Evolutionary conservation across 2,888 invertebrate genomes (phyloP).

Genomic region (Hylaea fasciaria): DNA sequence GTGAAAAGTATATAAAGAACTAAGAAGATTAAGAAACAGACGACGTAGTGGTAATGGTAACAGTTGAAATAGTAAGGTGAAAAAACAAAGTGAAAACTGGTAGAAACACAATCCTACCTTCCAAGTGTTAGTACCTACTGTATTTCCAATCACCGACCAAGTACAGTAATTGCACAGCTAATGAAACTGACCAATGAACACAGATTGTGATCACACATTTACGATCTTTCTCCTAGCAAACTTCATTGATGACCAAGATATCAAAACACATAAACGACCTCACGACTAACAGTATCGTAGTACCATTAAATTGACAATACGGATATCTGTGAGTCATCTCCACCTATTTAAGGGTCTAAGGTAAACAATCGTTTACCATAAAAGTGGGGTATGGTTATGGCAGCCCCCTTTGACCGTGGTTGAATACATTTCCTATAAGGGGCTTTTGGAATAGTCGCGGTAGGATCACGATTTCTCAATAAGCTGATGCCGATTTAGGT

Average conservation of each 20-base stretch:
- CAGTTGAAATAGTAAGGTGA: too few relatives aligned
- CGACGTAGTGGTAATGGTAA: too few relatives aligned
- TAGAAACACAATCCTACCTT: too few relatives aligned
- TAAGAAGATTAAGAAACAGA: too few relatives aligned
- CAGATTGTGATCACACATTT: too few relatives aligned
- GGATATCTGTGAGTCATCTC: constrained; percentile 40
- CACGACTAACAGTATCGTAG: constrained; percentile 4
- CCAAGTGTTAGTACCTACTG: too few relatives aligned
- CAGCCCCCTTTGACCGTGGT: constrained; percentile 56
- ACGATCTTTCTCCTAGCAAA: not conserved
- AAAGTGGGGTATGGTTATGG: constrained; percentile 62
- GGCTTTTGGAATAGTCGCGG: constrained; percentile 23
- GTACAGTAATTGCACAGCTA: too few relatives aligned
- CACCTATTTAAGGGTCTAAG: constrained; percentile 43
- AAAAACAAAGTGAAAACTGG: too few relatives aligned
- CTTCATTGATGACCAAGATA: constrained; percentile 5
- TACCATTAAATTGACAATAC: constrained; percentile 35
- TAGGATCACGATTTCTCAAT: constrained; percentile 45
- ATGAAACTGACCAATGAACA: too few relatives aligned
- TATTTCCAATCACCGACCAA: too few relatives aligned
- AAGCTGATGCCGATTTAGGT: constrained; percentile 22
- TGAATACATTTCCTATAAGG: constrained; percentile 49
- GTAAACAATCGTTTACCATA: constrained; percentile 62
- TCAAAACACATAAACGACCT: constrained; percentile 3
- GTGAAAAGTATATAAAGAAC: too few relatives aligned